Base-by-base conservation (phyloP, 2,113 vertebrate species). In the Rhineura floridana region DNA sequence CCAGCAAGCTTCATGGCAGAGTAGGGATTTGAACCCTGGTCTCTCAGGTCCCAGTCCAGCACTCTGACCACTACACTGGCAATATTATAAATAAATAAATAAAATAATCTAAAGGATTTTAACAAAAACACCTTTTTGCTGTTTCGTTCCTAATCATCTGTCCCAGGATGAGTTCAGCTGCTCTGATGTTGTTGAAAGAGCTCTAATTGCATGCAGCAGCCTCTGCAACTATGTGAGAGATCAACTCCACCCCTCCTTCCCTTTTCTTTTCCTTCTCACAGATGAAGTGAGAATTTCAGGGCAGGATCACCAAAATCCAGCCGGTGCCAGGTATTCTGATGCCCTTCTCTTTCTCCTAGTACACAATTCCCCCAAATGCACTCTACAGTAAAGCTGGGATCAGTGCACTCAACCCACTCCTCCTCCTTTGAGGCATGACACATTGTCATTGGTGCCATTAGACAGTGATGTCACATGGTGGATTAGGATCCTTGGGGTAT, bases 401-500 rank as follows among this genome's bases (percentile, higher is more conserved):
- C 63, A 87, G 11, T 42, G 65, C 0, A 1, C 25, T 81, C 3
- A 82, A 70, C 17, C 1, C 7, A 30, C 55, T 13, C 46, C 42
- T 73, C 78, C 3, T 55, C 0, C 0, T 59, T 19, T 59, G 17
- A 62, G 0, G 0, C 17, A 28, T 0, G 3, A 69, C 84, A 44
- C 12, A 87, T 87, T 87, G 76, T 4, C 0, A 17, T 48, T 78
- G 76, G 30, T 33, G 4, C 28, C 92, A 63, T 91, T 76, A 91
- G 75, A 84, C 86, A 89, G 25, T 91, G 93, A 93, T 81, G 72
- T 91, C 88, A 96, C 88, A 90, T 83, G 70, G 50, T 83, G 19
- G 85, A 91, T 95, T 92, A 94, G 15, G n/a, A 13, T 21, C 75
- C 33, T 52, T 65, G 91, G 91, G 69, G 88, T 95, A 96, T 97